Percentiles rank a stretch among this genome's conserved stretches.
phyloP scores from a whole-genome alignment of 2,888 invertebrate species.

The Gisinianus flammeolus region DNA sequence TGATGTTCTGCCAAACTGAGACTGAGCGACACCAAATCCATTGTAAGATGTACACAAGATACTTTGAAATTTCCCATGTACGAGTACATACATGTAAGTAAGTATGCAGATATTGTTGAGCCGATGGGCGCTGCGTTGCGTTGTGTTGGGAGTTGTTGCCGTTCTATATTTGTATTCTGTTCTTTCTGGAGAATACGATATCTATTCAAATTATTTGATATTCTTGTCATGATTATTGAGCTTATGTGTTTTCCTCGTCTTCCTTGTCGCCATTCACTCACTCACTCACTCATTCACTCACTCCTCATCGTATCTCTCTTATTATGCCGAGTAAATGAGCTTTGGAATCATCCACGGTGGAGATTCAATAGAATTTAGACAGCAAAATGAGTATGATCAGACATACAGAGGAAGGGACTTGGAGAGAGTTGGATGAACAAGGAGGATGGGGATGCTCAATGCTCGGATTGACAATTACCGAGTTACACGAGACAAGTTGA shows the following conservation, averaged over 20 bases:
- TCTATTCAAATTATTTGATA: background rate
- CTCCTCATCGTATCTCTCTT: too few species aligned
- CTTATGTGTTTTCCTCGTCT: background rate
- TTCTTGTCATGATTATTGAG: background rate
- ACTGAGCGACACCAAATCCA: background rate
- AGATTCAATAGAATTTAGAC: too few species aligned
- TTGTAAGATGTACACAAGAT: background rate
- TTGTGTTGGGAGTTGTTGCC: too few species aligned
- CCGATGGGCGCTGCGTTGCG: too few species aligned
- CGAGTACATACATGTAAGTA: background rate
- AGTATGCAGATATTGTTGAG: too few species aligned
- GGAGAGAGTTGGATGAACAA: too few species aligned
- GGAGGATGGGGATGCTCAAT: too few species aligned
- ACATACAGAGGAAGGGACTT: too few species aligned
- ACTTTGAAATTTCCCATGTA: background rate
- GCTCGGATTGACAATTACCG: too few species aligned
- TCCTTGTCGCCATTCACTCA: background rate
- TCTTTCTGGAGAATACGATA: background rate
- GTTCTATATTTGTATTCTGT: background rate
- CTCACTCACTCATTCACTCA: too few species aligned
- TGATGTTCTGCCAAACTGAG: background rate
- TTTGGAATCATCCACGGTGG: background rate
- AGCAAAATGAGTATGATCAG: too few species aligned
- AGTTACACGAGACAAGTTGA: too few species aligned
- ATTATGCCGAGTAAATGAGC: background rate